Base-by-base conservation (phyloP, 2,113 vertebrate genomes). In the Saccopteryx leptura region DNA sequence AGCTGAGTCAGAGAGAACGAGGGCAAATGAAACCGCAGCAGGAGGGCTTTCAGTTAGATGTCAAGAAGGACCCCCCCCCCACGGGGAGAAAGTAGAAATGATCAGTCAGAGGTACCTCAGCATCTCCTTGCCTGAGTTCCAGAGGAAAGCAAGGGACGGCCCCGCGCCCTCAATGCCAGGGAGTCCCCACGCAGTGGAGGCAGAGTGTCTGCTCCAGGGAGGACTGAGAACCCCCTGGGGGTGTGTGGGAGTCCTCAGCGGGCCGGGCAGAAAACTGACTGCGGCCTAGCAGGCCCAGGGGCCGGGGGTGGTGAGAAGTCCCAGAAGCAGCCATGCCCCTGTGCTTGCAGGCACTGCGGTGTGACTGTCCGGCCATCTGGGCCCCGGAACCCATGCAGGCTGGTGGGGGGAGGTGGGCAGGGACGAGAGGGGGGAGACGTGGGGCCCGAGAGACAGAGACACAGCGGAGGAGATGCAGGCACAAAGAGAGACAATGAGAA, bases 291-390 rank as follows among this genome's bases (percentile, higher is more conserved):
- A 17, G 87, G 46, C 90, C 94, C 58, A 19, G 58, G 56, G 74
- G 4, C 23, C 1, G 71, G 33, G 82, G 80, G 61, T 54, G 88
- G 93, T 61, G 39, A 91, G 76, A 80, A 87, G 65, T 88, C 78
- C 96, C 97, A 87, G 95, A 81, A 90, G 93, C 94, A 75, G 96
- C 66, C 17, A 58, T 9, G 88, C 94, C 52, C 94, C 90, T 89
- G 60, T 86, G 90, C 90, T 94, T 46, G 23, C 81, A 93, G 94
- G 88, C 97, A 97, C 91, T 95, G 97, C 83, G 19, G 94, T 90
- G 33, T 96, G 96, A 97, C 96, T 28, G 14, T 79, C 81, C 96
- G 6, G 4, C 96, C 96, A 96, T 97, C 96, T 97, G 97, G 95
- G 82, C 85, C 91, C 61, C 4, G 7, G 72, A 91, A 68, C 72